phyloP scores from a whole-genome alignment of 2,113 vertebrate species.

The Vidua chalybeata region DNA sequence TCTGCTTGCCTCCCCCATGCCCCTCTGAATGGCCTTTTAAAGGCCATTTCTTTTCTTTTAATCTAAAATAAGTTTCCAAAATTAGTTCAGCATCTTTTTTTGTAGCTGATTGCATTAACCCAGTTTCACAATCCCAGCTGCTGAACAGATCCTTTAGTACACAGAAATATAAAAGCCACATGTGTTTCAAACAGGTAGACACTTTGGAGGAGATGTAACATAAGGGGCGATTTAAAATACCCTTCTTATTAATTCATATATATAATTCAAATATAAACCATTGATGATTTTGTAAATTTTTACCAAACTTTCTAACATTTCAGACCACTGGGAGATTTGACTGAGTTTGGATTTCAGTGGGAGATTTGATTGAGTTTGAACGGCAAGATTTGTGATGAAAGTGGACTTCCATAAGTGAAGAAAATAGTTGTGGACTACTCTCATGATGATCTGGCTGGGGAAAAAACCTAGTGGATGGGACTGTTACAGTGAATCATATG shows the following conservation, averaged over 20 bases:
- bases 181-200: not conserved
- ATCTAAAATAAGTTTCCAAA: not conserved
- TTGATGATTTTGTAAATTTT: not conserved
- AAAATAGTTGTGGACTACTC: not conserved
- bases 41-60: not conserved
- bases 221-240: not conserved
- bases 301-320: not conserved
- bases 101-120: not conserved
- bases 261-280: not conserved
- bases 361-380: not conserved
- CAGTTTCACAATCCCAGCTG: not conserved
- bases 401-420: not conserved
- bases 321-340: not conserved
- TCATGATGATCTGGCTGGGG: not conserved
- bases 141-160: not conserved
- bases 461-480: not conserved
- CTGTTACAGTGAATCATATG: not conserved
- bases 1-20: not conserved
- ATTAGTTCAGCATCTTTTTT: not conserved
- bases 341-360: not conserved
- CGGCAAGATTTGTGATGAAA: not conserved
- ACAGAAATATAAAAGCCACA: not conserved
- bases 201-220: not conserved
- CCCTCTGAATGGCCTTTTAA: not conserved
- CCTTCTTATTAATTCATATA: not conserved